A percentile compares a stretch with the other conserved stretches of the same genome.
These are phyloP conservation scores for Ooceraea biroi DNA, from an alignment of 1,140 invertebrate species.

Conservation along the genomic window DNA sequence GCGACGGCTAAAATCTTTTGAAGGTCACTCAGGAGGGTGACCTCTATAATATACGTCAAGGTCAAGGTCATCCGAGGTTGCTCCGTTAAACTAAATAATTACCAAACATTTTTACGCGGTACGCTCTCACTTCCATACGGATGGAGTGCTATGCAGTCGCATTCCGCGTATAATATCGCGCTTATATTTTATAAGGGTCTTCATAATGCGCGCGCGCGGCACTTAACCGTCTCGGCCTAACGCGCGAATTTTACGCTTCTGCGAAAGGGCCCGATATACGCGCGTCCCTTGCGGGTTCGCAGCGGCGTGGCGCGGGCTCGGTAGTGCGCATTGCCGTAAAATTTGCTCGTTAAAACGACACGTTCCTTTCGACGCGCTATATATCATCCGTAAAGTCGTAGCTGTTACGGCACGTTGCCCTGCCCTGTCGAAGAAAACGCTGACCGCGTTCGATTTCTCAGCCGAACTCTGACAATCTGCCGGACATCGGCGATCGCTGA, in stretches of 20 bases:
- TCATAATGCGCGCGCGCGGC: constrained; percentile 30
- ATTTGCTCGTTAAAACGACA: constrained; percentile 61
- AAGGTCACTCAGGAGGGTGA: too few species aligned
- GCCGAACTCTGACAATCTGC: constrained; percentile 51
- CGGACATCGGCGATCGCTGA: constrained; percentile 54
- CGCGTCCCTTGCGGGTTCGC: not conserved
- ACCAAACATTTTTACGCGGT: not conserved
- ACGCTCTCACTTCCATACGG: not conserved
- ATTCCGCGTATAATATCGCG: constrained; percentile 4
- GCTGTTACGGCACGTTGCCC: constrained; percentile 15
- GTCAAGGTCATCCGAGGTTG: too few species aligned
- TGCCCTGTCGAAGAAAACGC: constrained; percentile 40
- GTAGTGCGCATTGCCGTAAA: constrained; percentile 59
- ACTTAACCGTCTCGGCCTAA: constrained; percentile 36
- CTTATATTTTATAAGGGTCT: constrained; percentile 39
- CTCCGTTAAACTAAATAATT: too few species aligned
- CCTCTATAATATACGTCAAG: too few species aligned
- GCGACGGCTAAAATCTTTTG: too few species aligned
- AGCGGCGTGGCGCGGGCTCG: constrained; percentile 12
- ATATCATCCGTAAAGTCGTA: constrained; percentile 63
- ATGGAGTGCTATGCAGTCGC: not conserved
- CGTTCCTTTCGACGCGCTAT: constrained; percentile 60
- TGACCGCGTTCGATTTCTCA: constrained; percentile 52
- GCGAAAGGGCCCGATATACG: not conserved
- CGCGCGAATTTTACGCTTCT: constrained; percentile 44